phyloP scores from a whole-genome alignment of 2,888 invertebrate genomes.

The Agonopterix arenella region DNA sequence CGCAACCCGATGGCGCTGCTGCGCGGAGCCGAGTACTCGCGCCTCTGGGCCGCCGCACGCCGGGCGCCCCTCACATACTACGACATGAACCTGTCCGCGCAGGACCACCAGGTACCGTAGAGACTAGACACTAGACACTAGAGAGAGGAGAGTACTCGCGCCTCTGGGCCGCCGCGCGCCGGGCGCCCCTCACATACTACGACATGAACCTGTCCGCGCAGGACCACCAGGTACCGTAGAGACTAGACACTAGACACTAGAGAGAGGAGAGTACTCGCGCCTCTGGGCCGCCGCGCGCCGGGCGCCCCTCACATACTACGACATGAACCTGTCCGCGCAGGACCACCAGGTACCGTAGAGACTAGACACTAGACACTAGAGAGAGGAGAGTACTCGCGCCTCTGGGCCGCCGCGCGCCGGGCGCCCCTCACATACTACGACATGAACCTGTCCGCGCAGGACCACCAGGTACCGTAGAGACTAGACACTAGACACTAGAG shows the following conservation, averaged over 20 bases:
- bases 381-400: conserved; percentile 98
- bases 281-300: conserved; percentile 94
- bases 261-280: conserved; percentile 98
- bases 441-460: conserved; percentile 99
- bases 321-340: conserved; percentile 99
- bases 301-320: conserved; percentile 98
- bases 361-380: too few species aligned
- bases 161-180: conserved; percentile 93
- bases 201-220: conserved; percentile 99
- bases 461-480: conserved; percentile 85
- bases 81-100: conserved; percentile 99
- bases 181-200: conserved; percentile 97
- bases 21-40: conserved; percentile 96
- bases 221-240: conserved; percentile 86
- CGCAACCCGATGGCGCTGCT: conserved; percentile 96
- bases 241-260: too few species aligned
- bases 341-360: conserved; percentile 87
- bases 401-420: conserved; percentile 92
- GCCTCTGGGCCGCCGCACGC: conserved; percentile 94
- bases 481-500: too few species aligned
- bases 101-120: conserved; percentile 88
- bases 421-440: conserved; percentile 99
- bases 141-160: conserved; percentile 98
- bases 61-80: conserved; percentile 98
- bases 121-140: too few species aligned